A percentile compares a stretch with the other conserved stretches of the same genome.
Evolutionary conservation across 1,140 invertebrate species (phyloP).

Genomic region (Dendroctonus valens): DNA sequence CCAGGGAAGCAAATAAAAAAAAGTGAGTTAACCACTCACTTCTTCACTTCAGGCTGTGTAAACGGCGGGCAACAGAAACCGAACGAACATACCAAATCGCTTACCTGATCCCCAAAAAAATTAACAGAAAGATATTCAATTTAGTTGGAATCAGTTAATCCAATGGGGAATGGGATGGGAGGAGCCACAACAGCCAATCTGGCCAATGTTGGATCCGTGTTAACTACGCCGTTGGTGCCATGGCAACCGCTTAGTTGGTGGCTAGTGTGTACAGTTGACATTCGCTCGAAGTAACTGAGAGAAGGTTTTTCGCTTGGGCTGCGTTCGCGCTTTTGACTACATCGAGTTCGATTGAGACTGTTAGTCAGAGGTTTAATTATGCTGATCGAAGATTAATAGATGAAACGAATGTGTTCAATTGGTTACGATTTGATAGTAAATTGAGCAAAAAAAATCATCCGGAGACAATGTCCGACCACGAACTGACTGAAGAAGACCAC

Average conservation of each 20-base stretch:
- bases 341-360: neutral
- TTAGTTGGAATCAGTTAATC: slow-evolving; percentile 51
- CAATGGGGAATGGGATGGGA: slow-evolving; percentile 48
- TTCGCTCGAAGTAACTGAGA: slow-evolving; percentile 25
- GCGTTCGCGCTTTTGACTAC: neutral
- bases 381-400: neutral
- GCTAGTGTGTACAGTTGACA: slow-evolving; percentile 42
- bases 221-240: slow-evolving; percentile 47
- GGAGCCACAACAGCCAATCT: slow-evolving; percentile 42
- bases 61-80: slow-evolving; percentile 18
- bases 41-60: too few relatives aligned
- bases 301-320: too few relatives aligned
- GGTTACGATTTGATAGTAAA: neutral
- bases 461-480: slow-evolving; percentile 48
- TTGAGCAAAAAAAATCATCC: neutral
- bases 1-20: too few relatives aligned
- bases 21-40: too few relatives aligned
- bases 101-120: slow-evolving; percentile 47
- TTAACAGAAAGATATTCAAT: slow-evolving; percentile 52
- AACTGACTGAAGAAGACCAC: slow-evolving; percentile 49
- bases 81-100: slow-evolving; percentile 38
- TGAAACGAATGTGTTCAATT: neutral
- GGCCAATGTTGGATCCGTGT: slow-evolving; percentile 45
- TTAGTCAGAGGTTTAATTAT: neutral
- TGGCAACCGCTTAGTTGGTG: slow-evolving; percentile 47